A percentile compares a stretch with the other conserved stretches of the same genome.
Conservation (phyloP, 1,140 invertebrate species). For the Helicoverpa armigera region DNA sequence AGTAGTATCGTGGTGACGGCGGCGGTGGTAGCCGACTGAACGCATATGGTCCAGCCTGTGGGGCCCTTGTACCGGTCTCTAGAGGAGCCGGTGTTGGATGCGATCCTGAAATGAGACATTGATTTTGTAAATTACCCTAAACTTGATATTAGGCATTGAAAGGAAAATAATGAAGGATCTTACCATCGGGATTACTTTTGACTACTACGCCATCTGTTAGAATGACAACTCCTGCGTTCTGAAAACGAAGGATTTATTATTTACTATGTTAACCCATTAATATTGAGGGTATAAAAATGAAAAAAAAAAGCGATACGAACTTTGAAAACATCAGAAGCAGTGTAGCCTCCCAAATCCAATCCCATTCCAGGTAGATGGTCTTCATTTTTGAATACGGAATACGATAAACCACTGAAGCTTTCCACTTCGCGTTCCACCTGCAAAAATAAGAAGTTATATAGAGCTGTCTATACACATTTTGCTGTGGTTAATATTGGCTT, state of each 20-base stretch:
- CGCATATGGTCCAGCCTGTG: slow-evolving; percentile 95
- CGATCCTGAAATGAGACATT: slow-evolving; percentile 6
- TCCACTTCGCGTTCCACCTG: slow-evolving; percentile 83
- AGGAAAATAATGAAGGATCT: neutral
- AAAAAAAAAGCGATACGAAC: slow-evolving; percentile 54
- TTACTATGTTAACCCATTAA: slow-evolving; percentile 43
- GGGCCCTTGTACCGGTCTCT: slow-evolving; percentile 91
- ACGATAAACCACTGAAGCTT: slow-evolving; percentile 77
- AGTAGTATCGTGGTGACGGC: slow-evolving; percentile 93
- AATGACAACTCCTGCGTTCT: slow-evolving; percentile 93
- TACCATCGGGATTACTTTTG: slow-evolving; percentile 61
- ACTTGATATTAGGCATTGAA: too few relatives aligned
- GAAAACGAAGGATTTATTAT: slow-evolving; percentile 79
- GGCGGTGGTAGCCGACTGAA: slow-evolving; percentile 95
- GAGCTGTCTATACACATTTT: neutral
- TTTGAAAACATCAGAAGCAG: slow-evolving; percentile 74
- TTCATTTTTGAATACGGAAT: slow-evolving; percentile 80
- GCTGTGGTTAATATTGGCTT: neutral
- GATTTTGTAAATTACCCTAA: neutral
- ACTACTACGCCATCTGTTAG: slow-evolving; percentile 89
- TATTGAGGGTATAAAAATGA: neutral
- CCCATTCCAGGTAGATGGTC: slow-evolving; percentile 73
- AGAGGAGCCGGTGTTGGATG: slow-evolving; percentile 38
- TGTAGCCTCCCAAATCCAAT: slow-evolving; percentile 73
- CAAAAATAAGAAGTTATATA: slow-evolving; percentile 42